Percentiles rank a stretch among this genome's conserved stretches.
Conservation (phyloP, 2,797 vertebrate genomes). For the Dipus sagitta region DNA sequence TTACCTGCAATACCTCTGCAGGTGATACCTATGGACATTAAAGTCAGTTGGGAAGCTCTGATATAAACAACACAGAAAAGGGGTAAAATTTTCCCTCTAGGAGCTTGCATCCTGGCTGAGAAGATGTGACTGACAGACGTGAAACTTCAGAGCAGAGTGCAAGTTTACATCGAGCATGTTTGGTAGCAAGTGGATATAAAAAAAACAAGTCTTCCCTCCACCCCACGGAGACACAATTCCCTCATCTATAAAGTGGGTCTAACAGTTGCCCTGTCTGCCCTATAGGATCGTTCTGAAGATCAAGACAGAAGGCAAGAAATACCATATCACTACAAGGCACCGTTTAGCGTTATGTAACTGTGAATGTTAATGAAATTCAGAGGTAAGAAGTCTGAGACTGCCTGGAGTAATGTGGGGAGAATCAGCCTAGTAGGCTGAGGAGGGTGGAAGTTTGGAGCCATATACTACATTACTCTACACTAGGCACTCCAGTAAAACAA, state of each 20-base stretch:
- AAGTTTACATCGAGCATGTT: neutral
- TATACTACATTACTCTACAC: neutral
- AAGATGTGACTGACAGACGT: neutral
- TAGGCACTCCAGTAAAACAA: neutral
- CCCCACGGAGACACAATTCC: neutral
- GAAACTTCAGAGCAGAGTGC: neutral
- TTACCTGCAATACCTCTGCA: neutral
- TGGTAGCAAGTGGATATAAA: neutral
- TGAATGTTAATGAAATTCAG: neutral
- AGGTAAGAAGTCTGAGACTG: neutral
- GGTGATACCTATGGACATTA: neutral
- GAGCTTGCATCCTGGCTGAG: neutral
- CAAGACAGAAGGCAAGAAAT: neutral
- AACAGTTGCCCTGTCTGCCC: neutral
- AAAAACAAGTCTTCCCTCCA: neutral
- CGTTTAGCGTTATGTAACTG: accelerated
- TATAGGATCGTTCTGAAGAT: neutral
- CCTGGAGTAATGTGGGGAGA: neutral
- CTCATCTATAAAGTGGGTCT: neutral
- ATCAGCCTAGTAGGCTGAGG: neutral
- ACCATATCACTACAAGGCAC: too few relatives aligned
- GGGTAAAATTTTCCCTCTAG: neutral
- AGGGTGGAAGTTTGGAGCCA: neutral
- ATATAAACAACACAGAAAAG: neutral
- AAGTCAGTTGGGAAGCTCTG: neutral